A percentile compares a stretch with the other conserved stretches of the same genome.
phyloP scores from a whole-genome alignment of 2,888 invertebrate genomes.

The Unio pictorum region DNA sequence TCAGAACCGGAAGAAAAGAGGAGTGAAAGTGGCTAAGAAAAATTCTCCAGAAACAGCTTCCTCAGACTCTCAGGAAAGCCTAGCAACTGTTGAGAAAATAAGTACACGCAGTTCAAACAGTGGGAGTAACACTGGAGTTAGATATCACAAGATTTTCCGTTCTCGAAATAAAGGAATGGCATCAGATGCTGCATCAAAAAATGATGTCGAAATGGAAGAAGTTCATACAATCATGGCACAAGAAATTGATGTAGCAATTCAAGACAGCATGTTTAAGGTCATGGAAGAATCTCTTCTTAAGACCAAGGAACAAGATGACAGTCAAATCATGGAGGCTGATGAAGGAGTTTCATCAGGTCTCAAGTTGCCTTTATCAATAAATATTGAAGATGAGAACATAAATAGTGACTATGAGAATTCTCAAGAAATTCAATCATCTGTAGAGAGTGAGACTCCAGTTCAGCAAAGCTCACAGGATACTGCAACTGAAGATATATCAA shows the following conservation, averaged over 20 bases:
- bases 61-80: slow-evolving; percentile 15
- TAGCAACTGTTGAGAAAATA: not conserved
- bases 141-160: slow-evolving; percentile 38
- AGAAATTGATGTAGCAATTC: not conserved
- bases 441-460: slow-evolving; percentile 1
- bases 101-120: not conserved
- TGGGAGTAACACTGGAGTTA: not conserved
- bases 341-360: slow-evolving; percentile 3
- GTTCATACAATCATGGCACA: not conserved
- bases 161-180: slow-evolving; percentile 39
- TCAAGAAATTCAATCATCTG: slow-evolving; percentile 1
- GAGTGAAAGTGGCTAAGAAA: too few species aligned
- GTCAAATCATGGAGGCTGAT: not conserved
- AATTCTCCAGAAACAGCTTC: slow-evolving; percentile 11
- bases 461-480: slow-evolving; percentile 4
- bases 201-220: slow-evolving; percentile 6
- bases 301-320: slow-evolving; percentile 7
- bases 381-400: not conserved
- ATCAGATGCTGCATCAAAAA: slow-evolving; percentile 10
- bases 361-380: not conserved
- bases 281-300: slow-evolving; percentile 3
- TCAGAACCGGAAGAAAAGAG: too few species aligned
- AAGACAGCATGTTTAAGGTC: not conserved
- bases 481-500: not conserved
- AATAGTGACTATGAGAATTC: slow-evolving; percentile 1